Evolutionary conservation across 2,797 vertebrate species (phyloP).

Genomic region (Acanthurus leucopareius): DNA sequence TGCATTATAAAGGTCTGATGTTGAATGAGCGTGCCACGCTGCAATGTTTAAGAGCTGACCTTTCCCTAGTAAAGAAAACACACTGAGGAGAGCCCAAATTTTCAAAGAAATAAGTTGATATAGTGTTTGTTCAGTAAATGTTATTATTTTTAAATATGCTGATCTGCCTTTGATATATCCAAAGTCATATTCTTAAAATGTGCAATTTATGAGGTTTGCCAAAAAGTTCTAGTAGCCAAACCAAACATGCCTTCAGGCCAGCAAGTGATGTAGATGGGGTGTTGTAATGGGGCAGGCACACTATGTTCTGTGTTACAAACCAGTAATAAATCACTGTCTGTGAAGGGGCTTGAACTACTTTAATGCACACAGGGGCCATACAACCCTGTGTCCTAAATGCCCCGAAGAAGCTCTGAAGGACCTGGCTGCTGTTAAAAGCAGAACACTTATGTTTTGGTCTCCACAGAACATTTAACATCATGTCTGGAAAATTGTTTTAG

Average conservation of each 20-base stretch:
- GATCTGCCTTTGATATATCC: conserved; percentile 42
- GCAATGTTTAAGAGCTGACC: background rate
- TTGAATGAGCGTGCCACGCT: background rate
- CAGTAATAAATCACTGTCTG: conserved; percentile 76
- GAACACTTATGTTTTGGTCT: conserved; percentile 67
- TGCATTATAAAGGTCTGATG: background rate
- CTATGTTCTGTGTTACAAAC: conserved; percentile 63
- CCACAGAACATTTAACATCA: conserved; percentile 79
- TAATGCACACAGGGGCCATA: conserved; percentile 71
- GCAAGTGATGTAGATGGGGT: conserved; percentile 56
- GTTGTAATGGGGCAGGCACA: conserved; percentile 70
- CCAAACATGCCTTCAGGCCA: conserved; percentile 60
- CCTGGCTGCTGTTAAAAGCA: conserved; percentile 75
- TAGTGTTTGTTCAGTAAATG: conserved; percentile 51
- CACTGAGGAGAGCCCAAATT: background rate
- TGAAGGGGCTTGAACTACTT: conserved; percentile 68
- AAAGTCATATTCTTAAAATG: conserved; percentile 58
- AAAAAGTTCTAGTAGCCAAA: conserved; percentile 62
- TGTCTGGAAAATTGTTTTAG: conserved; percentile 83
- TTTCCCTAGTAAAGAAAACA: conserved; percentile 6
- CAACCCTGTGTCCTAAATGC: conserved; percentile 54
- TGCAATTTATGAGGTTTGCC: conserved; percentile 50
- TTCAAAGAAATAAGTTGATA: conserved; percentile 12
- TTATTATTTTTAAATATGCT: conserved; percentile 48
- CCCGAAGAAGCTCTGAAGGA: conserved; percentile 65